Base-by-base conservation (phyloP, 2,888 invertebrate species). In the Zygogramma bicolorata region DNA sequence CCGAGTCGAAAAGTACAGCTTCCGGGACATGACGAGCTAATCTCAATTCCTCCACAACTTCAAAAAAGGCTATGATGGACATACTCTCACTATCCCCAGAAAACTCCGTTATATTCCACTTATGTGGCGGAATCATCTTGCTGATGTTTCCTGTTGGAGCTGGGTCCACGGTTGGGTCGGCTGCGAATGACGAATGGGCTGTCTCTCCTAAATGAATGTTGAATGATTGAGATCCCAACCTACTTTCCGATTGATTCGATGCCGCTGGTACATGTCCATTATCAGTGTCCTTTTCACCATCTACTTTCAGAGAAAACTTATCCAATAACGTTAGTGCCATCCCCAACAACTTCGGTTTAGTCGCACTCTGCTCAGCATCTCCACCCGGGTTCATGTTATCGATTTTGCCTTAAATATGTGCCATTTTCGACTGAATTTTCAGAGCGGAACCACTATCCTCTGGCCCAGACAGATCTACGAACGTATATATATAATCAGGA, bases 401-500 rank as follows among this genome's bases (percentile, higher is more conserved):
- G n/a, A 20, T 60, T 60, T 10, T n/a, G n/a, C n/a, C n/a, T n/a
- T 66, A 22, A 2, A 42, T 22, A 15, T 70, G 60, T 8, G 46
- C 27, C 1, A 70, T 2, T 22, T 70, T 70, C 1, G 60, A 66
- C 25, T 71, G 70, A 7, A 59, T 7, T 31, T 65, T 70, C 18
- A n/a, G 7, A n/a, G 49, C 59, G 1, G 15, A 65, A 6, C 20
- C 13, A 70, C 53, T 65, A 2, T 7, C 25, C 5, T 18, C n/a
- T 2, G 18, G 10, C 8, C n/a, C 29, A 2, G 25, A 8, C 13
- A 65, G 58, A 1, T 15, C 18, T 15, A 38, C 65, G 40, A 70
- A 69, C n/a, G 42, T 49, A 18, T 22, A 73, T 6, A 70, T 61
- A 25, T 70, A 70, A 5, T 25, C 3, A n/a, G 73, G 73, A 57